Evolutionary conservation across 2,888 invertebrate species (phyloP), one percentile per base, ranked within the genome.

Genomic region (Neoascia interrupta): DNA sequence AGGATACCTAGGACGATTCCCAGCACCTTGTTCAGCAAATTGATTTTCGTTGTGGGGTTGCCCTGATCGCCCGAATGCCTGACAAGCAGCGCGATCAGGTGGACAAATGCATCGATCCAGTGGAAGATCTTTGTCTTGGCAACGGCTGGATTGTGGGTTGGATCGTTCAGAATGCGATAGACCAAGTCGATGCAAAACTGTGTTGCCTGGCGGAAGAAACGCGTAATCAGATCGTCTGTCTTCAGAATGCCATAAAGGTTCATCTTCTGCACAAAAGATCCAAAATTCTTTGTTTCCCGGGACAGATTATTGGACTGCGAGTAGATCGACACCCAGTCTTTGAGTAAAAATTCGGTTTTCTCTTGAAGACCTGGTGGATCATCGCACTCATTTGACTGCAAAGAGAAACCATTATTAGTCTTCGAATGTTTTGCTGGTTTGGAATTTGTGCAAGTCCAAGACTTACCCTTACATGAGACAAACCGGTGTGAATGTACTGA

Each of bases 121-220:
- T 96, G 94, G 89, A 98, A 99, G 87, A 97, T 97, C 88, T 98
- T 98, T 70, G 95, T 94, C 81, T 98, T 92, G 1, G 95, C 92
- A 36, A 93, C 90, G 0, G 92, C 92, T 0, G 92, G 91, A 36
- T 92, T 92, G 73, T 91, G 88, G 39, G 91, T 90, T 31, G 94
- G 93, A 82, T 97, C 97, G 4, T 91, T 91, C 6, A 97, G 89
- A 56, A 93, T 92, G 69, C 97, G 92, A 87, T 98, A 98, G 31
- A 97, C 97, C 68, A 96, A 92, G 87, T 98, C 97, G 1, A 98
- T 95, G 88, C 98, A 98, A 91, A 98, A 94, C 88, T 98, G 97
- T 0, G 97, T 97, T 63, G 97, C 97, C 75, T 98, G 92, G 39
- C 99, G 93, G 91, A 99, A 98, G 90, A 99, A 99, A 68, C 98